A percentile compares a stretch with the other conserved stretches of the same genome.
These are phyloP conservation scores for Urechis unicinctus DNA, from an alignment of 2,888 invertebrate genomes.

Conservation along the genomic window DNA sequence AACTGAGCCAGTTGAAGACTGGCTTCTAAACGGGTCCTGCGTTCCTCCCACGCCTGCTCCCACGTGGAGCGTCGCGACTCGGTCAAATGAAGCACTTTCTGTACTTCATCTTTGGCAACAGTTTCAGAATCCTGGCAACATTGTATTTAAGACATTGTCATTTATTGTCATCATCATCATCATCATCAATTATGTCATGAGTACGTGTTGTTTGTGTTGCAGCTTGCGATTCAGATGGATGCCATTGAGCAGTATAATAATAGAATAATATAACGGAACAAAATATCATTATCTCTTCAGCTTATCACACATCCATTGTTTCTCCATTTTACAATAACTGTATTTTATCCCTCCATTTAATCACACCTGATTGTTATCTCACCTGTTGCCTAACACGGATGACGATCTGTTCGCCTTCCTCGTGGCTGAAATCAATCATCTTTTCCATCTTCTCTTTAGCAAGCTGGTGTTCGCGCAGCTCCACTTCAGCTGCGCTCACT, in stretches of 20 bases:
- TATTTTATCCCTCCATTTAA: not conserved
- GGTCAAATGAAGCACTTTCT: constrained; percentile 62
- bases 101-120: constrained; percentile 64
- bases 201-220: constrained; percentile 6
- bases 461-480: constrained; percentile 60
- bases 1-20: constrained; percentile 63
- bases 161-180: no score
- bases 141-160: not conserved
- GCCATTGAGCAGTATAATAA: constrained; percentile 57
- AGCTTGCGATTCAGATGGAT: constrained; percentile 62
- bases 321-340: not conserved
- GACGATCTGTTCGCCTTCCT: constrained; percentile 65
- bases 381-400: constrained; percentile 63
- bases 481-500: constrained; percentile 55
- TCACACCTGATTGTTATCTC: constrained; percentile 8
- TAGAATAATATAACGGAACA: no score
- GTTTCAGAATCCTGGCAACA: constrained; percentile 59
- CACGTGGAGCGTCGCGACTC: constrained; percentile 61
- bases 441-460: constrained; percentile 63
- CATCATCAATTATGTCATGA: no score
- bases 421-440: constrained; percentile 57
- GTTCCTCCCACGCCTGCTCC: constrained; percentile 60
- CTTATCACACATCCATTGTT: not conserved
- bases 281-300: not conserved
- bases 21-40: constrained; percentile 60